These are phyloP conservation scores for Pachypanchax playfairii DNA, from an alignment of 2,113 vertebrate species.

Conservation along the genomic window DNA sequence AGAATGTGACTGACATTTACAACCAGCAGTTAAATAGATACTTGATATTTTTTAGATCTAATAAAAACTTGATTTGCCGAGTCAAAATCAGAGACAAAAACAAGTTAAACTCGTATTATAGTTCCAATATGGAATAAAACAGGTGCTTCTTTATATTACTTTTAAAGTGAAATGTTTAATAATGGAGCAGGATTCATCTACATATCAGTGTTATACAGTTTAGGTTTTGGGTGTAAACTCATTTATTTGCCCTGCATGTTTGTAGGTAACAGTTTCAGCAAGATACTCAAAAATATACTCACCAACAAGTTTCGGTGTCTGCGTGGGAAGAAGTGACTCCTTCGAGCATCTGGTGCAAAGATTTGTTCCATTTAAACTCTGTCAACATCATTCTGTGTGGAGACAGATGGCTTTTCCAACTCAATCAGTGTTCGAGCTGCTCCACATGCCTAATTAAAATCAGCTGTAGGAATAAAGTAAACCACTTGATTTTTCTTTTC, in stretches of 20 bases:
- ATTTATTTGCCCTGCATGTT: too few relatives aligned
- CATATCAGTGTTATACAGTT: too few relatives aligned
- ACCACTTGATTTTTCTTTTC: neutral
- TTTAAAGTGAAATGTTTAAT: too few relatives aligned
- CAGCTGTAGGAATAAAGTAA: neutral
- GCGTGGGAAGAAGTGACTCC: constrained; percentile 8
- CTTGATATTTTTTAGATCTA: neutral
- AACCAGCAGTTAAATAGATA: neutral
- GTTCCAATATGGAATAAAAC: too few relatives aligned
- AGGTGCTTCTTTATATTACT: too few relatives aligned
- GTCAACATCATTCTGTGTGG: constrained; percentile 29
- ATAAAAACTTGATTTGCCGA: neutral
- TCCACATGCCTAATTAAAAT: constrained; percentile 38
- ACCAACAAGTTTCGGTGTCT: neutral
- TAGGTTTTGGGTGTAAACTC: too few relatives aligned
- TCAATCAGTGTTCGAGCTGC: constrained; percentile 31
- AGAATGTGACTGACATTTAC: neutral
- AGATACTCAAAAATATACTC: constrained; percentile 4
- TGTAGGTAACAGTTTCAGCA: neutral
- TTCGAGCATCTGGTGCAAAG: constrained; percentile 23
- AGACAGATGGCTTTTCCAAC: constrained; percentile 7
- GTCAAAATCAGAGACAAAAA: neutral
- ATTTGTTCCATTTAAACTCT: constrained; percentile 28
- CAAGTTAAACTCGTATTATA: neutral
- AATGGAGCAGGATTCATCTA: too few relatives aligned